A percentile compares a stretch with the other conserved stretches of the same genome.
Evolutionary conservation across 1,140 invertebrate species (phyloP).

Genomic region (Streblospio benedicti): DNA sequence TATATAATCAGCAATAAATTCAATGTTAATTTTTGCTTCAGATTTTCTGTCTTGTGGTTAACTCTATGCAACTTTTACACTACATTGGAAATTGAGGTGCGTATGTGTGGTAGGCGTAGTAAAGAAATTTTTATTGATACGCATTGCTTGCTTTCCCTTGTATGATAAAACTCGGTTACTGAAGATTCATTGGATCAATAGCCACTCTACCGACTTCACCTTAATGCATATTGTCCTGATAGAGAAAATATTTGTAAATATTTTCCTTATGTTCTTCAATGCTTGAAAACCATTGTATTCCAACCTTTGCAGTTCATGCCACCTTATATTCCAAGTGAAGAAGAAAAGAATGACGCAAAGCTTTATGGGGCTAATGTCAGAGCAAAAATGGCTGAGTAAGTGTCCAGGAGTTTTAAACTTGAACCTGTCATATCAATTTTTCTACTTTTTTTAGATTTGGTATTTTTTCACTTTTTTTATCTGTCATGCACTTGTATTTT

Average conservation of each 20-base stretch:
- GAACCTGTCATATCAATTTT: no score
- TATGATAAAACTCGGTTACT: no score
- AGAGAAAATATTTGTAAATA: neutral
- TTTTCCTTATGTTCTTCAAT: neutral
- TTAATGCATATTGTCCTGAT: neutral
- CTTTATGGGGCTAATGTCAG: conserved; percentile 85
- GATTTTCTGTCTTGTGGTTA: conserved; percentile 75
- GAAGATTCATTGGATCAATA: neutral
- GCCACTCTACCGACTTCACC: neutral
- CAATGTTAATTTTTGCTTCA: conserved; percentile 38
- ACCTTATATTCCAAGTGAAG: conserved; percentile 77
- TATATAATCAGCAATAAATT: neutral
- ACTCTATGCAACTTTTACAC: conserved; percentile 84
- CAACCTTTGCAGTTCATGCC: conserved; percentile 65
- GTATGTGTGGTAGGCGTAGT: neutral
- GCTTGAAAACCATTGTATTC: no score
- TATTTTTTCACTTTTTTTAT: no score
- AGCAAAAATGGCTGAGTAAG: conserved; percentile 82
- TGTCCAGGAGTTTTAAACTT: no score
- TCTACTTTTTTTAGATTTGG: no score
- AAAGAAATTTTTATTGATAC: neutral
- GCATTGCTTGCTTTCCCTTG: neutral
- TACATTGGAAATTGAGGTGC: conserved; percentile 74
- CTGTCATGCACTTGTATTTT: no score
- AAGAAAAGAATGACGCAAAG: conserved; percentile 77